Conservation (phyloP, 2,797 vertebrate species). For the Eulemur rubriventer region DNA sequence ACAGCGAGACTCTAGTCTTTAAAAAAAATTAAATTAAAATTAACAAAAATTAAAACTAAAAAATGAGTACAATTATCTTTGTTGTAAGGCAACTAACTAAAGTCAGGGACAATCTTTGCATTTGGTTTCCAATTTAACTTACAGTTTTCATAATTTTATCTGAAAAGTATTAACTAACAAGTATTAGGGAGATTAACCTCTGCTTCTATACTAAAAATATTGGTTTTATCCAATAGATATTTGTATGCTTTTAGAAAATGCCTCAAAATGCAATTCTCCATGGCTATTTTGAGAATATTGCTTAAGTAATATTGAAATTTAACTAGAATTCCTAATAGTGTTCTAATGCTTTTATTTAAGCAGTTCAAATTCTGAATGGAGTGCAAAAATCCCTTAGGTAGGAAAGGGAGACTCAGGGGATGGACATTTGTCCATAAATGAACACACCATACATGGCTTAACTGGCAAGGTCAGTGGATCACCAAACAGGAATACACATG, state of each 20-base stretch:
- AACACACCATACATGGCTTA: not conserved
- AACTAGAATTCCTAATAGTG: not conserved
- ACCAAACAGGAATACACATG: not conserved
- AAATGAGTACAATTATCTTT: not conserved
- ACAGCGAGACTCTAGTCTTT: too few relatives aligned
- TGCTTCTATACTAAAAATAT: not conserved
- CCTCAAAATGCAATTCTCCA: not conserved
- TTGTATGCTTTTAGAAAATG: not conserved
- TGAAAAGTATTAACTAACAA: not conserved
- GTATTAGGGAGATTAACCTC: not conserved
- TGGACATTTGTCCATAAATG: not conserved
- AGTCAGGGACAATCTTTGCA: not conserved
- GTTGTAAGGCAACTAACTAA: not conserved
- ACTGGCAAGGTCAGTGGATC: not conserved
- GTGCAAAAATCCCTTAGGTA: fast-evolving
- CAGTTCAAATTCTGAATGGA: not conserved
- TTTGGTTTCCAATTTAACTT: not conserved
- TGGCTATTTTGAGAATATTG: not conserved
- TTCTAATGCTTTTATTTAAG: not conserved
- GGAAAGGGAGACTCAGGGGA: not conserved
- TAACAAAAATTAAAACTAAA: not conserved
- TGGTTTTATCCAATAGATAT: not conserved
- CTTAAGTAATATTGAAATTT: not conserved
- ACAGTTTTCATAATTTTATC: not conserved
- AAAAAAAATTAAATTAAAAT: too few relatives aligned